Evolutionary conservation across 2,797 vertebrate genomes (phyloP).

Genomic region (Tiaroga cobitis): DNA sequence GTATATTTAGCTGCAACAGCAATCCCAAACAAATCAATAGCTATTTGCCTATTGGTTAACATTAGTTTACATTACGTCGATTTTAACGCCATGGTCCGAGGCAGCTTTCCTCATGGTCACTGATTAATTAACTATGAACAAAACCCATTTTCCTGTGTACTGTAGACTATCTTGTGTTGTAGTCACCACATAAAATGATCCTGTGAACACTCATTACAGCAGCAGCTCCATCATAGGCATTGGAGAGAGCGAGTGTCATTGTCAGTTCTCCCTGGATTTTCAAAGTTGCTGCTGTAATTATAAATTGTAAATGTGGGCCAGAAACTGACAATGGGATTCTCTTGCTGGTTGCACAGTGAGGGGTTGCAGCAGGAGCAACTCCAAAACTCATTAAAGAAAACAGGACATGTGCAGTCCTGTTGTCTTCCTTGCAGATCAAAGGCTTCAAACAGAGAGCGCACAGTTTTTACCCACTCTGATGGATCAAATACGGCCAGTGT

Average conservation of each 20-base stretch:
- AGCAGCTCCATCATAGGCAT: not conserved
- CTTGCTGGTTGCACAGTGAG: constrained; percentile 24
- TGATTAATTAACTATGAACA: not conserved
- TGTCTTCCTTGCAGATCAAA: constrained; percentile 1
- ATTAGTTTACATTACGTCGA: not conserved
- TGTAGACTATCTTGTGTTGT: not conserved
- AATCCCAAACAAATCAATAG: not conserved
- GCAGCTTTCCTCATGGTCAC: not conserved
- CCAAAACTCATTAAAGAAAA: constrained; percentile 35
- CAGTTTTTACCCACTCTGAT: not conserved
- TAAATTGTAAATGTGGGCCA: constrained; percentile 29
- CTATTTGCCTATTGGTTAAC: not conserved
- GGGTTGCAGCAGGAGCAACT: constrained; percentile 19
- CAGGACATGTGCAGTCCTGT: not conserved
- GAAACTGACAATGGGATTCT: constrained; percentile 51
- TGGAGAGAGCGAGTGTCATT: not conserved
- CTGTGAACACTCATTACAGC: constrained; percentile 29
- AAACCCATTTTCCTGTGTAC: not conserved
- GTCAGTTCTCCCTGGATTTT: constrained; percentile 29
- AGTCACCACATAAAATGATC: not conserved
- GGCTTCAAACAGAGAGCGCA: constrained; percentile 2
- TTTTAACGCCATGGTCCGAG: not conserved
- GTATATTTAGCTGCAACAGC: not conserved
- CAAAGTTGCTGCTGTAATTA: constrained; percentile 25
- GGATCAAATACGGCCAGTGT: not conserved